A percentile compares a stretch with the other conserved stretches of the same genome.
These are phyloP conservation scores for Eristalinus sepulchralis DNA, from an alignment of 2,888 invertebrate species.

Conservation along the genomic window DNA sequence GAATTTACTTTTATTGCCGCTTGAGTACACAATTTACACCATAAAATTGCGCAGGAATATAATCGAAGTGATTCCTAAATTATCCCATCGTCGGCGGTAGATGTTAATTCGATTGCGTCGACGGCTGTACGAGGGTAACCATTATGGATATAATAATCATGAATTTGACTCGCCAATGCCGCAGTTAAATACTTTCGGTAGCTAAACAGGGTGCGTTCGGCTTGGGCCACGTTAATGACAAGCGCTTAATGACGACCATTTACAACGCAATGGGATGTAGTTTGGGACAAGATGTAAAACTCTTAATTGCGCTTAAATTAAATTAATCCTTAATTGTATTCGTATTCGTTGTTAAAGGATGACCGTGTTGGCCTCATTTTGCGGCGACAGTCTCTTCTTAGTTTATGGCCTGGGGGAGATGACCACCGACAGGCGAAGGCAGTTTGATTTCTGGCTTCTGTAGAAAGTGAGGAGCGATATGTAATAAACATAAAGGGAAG, in stretches of 20 bases:
- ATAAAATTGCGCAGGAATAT: background rate
- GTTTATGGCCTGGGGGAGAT: background rate
- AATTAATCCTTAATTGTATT: conserved; percentile 11
- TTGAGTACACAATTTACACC: conserved; percentile 3
- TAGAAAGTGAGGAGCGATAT: background rate
- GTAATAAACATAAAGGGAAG: background rate
- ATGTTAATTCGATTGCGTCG: background rate
- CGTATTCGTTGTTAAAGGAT: background rate
- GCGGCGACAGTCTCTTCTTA: background rate
- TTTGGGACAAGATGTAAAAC: background rate
- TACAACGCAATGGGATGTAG: background rate
- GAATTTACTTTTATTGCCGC: conserved; percentile 3
- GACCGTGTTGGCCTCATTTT: background rate
- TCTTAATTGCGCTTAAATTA: background rate
- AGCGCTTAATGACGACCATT: background rate
- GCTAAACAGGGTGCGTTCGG: background rate
- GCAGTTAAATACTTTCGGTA: background rate
- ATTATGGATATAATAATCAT: conserved; percentile 5
- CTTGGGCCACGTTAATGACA: background rate
- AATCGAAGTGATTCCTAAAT: background rate
- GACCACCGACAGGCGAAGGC: background rate
- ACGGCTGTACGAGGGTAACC: background rate
- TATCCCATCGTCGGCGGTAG: background rate
- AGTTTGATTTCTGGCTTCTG: background rate
- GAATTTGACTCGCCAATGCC: background rate